These are phyloP conservation scores for Chascanopsetta lugubris DNA, from an alignment of 2,113 vertebrate species.

Conservation along the genomic window DNA sequence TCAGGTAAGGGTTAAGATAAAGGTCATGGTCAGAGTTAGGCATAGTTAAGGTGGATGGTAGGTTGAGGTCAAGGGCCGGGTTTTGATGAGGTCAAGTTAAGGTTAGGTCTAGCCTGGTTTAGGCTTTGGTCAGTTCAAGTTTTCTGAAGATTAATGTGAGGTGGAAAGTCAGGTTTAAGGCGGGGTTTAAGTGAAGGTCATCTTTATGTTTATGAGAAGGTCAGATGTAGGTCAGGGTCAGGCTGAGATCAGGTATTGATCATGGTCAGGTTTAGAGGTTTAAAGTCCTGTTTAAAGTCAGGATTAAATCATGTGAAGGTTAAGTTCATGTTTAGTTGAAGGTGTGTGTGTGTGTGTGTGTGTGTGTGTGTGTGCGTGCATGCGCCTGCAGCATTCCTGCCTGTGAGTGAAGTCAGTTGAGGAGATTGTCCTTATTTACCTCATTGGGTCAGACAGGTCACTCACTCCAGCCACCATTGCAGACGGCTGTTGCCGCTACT, in stretches of 20 bases:
- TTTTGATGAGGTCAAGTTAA: neutral
- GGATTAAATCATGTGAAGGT: neutral
- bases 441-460: slow-evolving; percentile 47
- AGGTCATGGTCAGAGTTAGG: no score
- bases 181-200: no score
- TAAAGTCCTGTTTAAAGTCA: neutral
- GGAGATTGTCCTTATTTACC: slow-evolving; percentile 44
- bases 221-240: no score
- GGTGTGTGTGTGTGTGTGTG: no score
- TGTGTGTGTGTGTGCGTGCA: neutral
- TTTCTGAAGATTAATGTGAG: neutral
- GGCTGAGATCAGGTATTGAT: no score
- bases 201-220: no score
- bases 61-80: no score
- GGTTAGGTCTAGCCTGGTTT: neutral
- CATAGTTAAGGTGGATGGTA: no score
- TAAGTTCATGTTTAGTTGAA: neutral
- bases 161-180: no score
- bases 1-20: neutral
- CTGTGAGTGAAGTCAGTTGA: slow-evolving; percentile 1
- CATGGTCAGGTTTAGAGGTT: no score
- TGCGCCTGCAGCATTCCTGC: slow-evolving; percentile 5
- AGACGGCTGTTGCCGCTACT: slow-evolving; percentile 23
- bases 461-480: slow-evolving; percentile 27
- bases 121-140: neutral